phyloP scores from a whole-genome alignment of 2,113 vertebrate genomes.

The Coracopsis vasa region DNA sequence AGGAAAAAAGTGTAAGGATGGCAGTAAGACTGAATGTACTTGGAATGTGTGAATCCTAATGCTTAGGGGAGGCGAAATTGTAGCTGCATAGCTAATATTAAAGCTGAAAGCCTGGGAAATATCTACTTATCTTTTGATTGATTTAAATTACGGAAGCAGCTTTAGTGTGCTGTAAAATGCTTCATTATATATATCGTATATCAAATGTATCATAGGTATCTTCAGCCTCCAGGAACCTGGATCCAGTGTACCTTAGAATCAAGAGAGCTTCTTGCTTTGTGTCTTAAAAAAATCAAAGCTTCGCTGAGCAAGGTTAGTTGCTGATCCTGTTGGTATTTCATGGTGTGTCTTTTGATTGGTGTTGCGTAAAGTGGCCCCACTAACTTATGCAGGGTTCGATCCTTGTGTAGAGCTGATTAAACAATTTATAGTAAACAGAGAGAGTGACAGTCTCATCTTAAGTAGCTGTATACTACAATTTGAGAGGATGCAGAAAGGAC shows the following conservation, averaged over 20 bases:
- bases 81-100: fast-evolving
- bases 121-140: fast-evolving
- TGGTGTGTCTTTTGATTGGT: background rate
- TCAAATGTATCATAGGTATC: slow-evolving; percentile 76
- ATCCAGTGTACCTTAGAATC: slow-evolving; percentile 92
- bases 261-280: slow-evolving; percentile 92
- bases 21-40: background rate
- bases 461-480: background rate
- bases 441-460: background rate
- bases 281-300: slow-evolving; percentile 93
- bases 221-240: slow-evolving; percentile 93
- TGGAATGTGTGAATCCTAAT: fast-evolving
- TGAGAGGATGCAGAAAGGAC: background rate
- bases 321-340: background rate
- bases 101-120: background rate
- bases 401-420: background rate
- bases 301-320: slow-evolving; percentile 78
- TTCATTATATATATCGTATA: background rate
- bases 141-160: background rate
- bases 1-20: background rate
- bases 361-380: background rate
- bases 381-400: fast-evolving
- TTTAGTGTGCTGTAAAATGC: background rate
- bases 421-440: background rate
- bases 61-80: background rate